Evolutionary conservation across 1,140 invertebrate species (phyloP).

Genomic region (Apolygus lucorum): DNA sequence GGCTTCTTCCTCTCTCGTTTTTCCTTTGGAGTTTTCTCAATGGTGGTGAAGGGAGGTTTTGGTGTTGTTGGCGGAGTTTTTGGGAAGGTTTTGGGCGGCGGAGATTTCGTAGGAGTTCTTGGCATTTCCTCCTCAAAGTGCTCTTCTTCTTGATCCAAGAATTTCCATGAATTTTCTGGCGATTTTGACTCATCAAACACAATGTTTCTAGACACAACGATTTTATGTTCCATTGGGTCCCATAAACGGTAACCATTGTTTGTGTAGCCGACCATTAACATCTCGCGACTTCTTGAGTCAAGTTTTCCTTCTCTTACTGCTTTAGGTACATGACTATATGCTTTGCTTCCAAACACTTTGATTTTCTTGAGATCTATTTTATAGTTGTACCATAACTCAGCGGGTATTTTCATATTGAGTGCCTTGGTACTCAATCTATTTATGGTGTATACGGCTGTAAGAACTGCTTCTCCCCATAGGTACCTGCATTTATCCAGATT

Average conservation of each 20-base stretch:
- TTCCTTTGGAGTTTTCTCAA: no score
- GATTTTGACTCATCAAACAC: not conserved
- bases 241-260: not conserved
- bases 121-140: no score
- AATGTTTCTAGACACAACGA: not conserved
- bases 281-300: not conserved
- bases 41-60: no score
- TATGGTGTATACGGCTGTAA: conserved; percentile 18
- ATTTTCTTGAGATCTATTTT: not conserved
- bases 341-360: not conserved
- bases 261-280: not conserved
- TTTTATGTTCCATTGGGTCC: not conserved
- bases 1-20: no score
- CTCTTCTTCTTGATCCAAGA: no score
- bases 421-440: conserved; percentile 22
- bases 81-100: no score
- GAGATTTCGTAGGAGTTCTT: no score
- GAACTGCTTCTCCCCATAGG: conserved; percentile 37
- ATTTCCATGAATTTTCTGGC: no score
- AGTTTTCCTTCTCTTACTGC: not conserved
- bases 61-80: no score
- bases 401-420: conserved; percentile 17
- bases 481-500: conserved; percentile 22
- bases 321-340: not conserved
- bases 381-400: conserved; percentile 28